Evolutionary conservation across 2,797 vertebrate genomes (phyloP).

Genomic region (Coranthus polyacanthus): DNA sequence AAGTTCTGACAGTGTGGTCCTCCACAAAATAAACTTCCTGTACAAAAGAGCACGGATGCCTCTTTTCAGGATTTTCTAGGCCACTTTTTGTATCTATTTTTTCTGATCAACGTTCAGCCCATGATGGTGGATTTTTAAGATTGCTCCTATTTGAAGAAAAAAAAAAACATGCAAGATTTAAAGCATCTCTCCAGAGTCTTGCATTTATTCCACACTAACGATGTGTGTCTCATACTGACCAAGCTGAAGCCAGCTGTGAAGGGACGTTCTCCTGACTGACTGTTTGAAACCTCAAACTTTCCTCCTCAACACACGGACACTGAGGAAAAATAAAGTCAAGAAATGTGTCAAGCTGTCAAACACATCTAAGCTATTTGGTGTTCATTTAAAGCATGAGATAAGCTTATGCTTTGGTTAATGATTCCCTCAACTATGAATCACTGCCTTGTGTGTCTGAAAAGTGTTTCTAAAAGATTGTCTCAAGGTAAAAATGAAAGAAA

Average conservation of each 20-base stretch:
- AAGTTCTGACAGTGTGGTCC: slow-evolving; percentile 40
- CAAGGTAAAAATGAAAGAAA: slow-evolving; percentile 62
- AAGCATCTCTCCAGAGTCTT: slow-evolving; percentile 53
- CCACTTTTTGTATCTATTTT: slow-evolving; percentile 45
- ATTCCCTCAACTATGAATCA: slow-evolving; percentile 68
- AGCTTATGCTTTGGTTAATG: slow-evolving; percentile 36
- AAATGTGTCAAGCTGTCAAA: slow-evolving; percentile 50
- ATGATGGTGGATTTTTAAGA: slow-evolving; percentile 49
- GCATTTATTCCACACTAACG: slow-evolving; percentile 37
- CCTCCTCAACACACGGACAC: slow-evolving; percentile 20
- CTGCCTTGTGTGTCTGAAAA: slow-evolving; percentile 76
- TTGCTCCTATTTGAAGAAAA: slow-evolving; percentile 37
- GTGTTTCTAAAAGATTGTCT: slow-evolving; percentile 70
- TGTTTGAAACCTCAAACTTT: slow-evolving; percentile 48
- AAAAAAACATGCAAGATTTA: slow-evolving; percentile 27
- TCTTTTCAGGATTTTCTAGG: slow-evolving; percentile 59
- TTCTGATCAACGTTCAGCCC: slow-evolving; percentile 19
- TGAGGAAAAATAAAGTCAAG: slow-evolving; percentile 24
- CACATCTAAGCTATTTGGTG: slow-evolving; percentile 57
- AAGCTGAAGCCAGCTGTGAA: slow-evolving; percentile 51
- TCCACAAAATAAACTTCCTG: slow-evolving; percentile 37
- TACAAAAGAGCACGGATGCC: slow-evolving; percentile 34
- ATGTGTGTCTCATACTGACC: slow-evolving; percentile 46
- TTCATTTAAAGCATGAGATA: slow-evolving; percentile 67
- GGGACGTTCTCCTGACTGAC: slow-evolving; percentile 46